Evolutionary conservation across 2,888 invertebrate species (phyloP), one percentile per base, ranked within the genome.

Genomic region (Aplocera efformata): DNA sequence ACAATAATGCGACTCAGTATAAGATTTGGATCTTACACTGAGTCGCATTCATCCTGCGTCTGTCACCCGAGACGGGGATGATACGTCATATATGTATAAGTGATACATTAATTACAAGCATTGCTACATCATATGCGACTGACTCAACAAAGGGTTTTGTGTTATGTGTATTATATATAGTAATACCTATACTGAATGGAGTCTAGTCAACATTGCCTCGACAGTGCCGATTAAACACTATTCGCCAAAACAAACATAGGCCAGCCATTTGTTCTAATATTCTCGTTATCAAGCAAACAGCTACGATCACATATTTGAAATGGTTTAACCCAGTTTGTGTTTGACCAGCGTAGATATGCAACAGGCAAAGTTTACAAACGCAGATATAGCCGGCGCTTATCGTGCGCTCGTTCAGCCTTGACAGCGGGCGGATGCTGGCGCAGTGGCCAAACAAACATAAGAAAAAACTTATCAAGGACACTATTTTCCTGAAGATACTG

Each of bases 321-420:
- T 63, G 69, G 70, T 62, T 77, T 74, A 80, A 77, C 77, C 79
- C 59, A 71, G 55, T 71, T 80, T 27, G 30, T 71, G 64, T 77
- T 76, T 74, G 72, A 58, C 67, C 68, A 69, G 53, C 59, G 42
- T 77, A 74, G 72, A 69, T 69, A 48, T 61, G 50, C 58, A 63
- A 59, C 60, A 57, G 58, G 60, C 53, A 53, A 63, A 61, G 70
- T 60, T 58, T 58, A 17, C 5, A 17, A 17, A 17, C 3, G 13
- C 5, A 17, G n/a, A 64, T 65, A 59, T 58, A 65, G 63, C 58
- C 54, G 42, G 31, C 53, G 51, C 63, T 76, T 80, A 82, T 82
- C 80, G 48, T 52, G 44, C 49, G 64, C 65, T 67, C 64, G 63
- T 59, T 50, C 60, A 75, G 66, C 80, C 79, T 79, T 79, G 79